Evolutionary conservation across 2,888 invertebrate species (phyloP).

Genomic region (Himalopsyche japonica): DNA sequence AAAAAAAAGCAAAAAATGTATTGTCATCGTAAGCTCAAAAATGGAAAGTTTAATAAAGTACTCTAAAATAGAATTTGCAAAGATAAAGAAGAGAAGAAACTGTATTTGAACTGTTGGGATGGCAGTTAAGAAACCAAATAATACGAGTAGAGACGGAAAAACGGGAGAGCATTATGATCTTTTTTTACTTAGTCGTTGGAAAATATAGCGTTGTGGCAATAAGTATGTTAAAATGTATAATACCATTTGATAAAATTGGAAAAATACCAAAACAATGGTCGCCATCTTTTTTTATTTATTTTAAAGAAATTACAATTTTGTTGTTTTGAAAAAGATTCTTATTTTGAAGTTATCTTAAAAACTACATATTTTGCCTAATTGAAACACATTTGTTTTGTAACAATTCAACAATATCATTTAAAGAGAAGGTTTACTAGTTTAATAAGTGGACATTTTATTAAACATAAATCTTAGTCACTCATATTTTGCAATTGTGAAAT

Average conservation of each 20-base stretch:
- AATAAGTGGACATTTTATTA: too few relatives aligned
- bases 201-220: background rate
- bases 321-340: too few relatives aligned
- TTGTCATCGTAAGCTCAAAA: background rate
- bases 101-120: background rate
- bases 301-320: too few relatives aligned
- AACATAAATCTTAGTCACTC: too few relatives aligned
- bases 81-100: background rate
- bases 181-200: background rate
- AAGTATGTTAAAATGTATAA: background rate
- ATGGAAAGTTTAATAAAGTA: background rate
- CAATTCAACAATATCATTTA: too few relatives aligned
- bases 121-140: background rate
- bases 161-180: background rate
- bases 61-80: background rate
- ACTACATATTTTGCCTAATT: too few relatives aligned
- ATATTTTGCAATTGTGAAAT: too few relatives aligned
- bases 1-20: background rate
- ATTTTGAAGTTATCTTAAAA: too few relatives aligned
- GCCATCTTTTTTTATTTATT: background rate
- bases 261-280: background rate
- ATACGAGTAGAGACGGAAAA: background rate
- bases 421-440: too few relatives aligned
- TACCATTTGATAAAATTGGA: background rate
- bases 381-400: too few relatives aligned